phyloP scores from a whole-genome alignment of 2,888 invertebrate species.

The Oscheius myriophilus region DNA sequence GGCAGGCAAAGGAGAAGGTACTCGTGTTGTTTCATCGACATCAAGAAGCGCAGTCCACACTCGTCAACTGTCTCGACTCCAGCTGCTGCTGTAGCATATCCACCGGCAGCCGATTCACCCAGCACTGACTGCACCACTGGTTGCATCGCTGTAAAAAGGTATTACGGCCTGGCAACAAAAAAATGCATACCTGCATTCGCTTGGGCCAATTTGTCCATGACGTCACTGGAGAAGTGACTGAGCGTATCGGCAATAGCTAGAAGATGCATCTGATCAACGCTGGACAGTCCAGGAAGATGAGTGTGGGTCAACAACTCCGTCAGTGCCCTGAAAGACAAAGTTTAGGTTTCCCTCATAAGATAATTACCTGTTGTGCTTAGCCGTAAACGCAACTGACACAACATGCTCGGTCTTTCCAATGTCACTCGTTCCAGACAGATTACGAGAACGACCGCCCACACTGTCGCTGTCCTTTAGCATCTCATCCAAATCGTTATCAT shows the following conservation, averaged over 20 bases:
- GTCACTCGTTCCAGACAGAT: constrained; percentile 46
- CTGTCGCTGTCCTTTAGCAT: constrained; percentile 82
- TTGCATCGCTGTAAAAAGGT: constrained; percentile 49
- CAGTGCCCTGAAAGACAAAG: constrained; percentile 76
- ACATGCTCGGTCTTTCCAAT: constrained; percentile 25
- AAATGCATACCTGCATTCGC: constrained; percentile 79
- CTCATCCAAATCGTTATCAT: constrained; percentile 77
- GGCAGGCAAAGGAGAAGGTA: constrained; percentile 93
- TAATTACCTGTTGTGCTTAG: constrained; percentile 47
- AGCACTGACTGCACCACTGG: constrained; percentile 56
- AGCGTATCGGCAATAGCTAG: constrained; percentile 98
- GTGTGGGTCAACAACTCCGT: constrained; percentile 89
- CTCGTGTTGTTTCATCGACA: constrained; percentile 97
- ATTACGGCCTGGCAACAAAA: neutral
- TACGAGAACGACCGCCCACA: constrained; percentile 62
- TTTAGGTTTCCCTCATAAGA: neutral
- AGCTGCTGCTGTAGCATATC: constrained; percentile 60
- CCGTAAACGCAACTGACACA: constrained; percentile 51
- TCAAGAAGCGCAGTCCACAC: constrained; percentile 89
- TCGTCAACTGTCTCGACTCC: constrained; percentile 81
- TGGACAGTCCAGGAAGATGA: constrained; percentile 70
- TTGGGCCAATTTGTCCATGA: constrained; percentile 72
- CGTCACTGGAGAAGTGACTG: constrained; percentile 71
- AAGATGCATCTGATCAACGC: constrained; percentile 93
- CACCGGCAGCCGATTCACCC: constrained; percentile 59